These are phyloP conservation scores for Standfussiana lucernea DNA, from an alignment of 2,888 invertebrate species.

Conservation along the genomic window DNA sequence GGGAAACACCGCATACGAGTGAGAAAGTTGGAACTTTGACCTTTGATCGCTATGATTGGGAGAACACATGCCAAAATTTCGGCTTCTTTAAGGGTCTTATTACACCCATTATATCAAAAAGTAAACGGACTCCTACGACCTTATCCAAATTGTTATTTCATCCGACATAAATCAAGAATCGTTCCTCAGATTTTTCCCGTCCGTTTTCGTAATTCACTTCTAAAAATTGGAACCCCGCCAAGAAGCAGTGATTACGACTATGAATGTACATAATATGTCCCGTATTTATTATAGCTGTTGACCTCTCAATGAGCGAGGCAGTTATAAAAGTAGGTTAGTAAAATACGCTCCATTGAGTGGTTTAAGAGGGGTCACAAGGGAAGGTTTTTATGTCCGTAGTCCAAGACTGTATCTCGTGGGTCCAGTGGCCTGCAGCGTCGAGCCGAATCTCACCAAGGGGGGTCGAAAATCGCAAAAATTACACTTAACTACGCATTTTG, in stretches of 20 bases:
- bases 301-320: neutral
- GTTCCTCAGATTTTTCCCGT: neutral
- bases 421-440: too few species aligned
- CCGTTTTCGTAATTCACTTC: neutral
- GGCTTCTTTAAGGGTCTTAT: too few species aligned
- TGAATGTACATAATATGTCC: slow-evolving; percentile 11
- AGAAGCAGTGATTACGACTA: slow-evolving; percentile 2
- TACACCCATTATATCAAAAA: too few species aligned
- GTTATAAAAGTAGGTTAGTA: slow-evolving; percentile 16
- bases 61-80: too few species aligned
- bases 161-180: neutral
- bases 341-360: neutral
- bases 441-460: too few species aligned
- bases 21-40: too few species aligned
- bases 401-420: too few species aligned
- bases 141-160: neutral
- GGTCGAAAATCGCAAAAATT: too few species aligned
- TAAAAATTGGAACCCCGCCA: slow-evolving; percentile 14
- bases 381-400: neutral
- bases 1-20: too few species aligned
- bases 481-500: too few species aligned
- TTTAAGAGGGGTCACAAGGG: slow-evolving; percentile 2
- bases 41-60: too few species aligned
- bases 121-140: neutral
- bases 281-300: slow-evolving; percentile 27